Percentiles rank a stretch among this genome's conserved stretches.
These are phyloP conservation scores for Macrosoma leucophasiata DNA, from an alignment of 2,888 invertebrate species.

Conservation along the genomic window DNA sequence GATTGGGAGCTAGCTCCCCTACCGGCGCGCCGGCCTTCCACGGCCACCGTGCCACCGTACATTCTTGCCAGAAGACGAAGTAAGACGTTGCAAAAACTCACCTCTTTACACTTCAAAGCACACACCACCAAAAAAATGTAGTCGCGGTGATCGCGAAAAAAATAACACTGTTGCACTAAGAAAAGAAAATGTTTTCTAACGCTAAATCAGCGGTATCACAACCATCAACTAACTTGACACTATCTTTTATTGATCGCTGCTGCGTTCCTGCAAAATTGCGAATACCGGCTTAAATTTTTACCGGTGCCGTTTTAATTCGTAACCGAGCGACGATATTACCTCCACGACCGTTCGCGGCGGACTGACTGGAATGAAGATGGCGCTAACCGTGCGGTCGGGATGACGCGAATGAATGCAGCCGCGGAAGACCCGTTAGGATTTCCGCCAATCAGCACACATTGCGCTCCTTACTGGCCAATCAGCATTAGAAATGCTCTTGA, in stretches of 20 bases:
- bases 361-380: slow-evolving; percentile 64
- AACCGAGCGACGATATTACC: slow-evolving; percentile 34
- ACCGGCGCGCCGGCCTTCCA: slow-evolving; percentile 37
- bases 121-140: slow-evolving; percentile 59
- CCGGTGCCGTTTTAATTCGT: slow-evolving; percentile 40
- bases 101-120: slow-evolving; percentile 65
- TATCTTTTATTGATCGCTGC: slow-evolving; percentile 33
- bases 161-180: slow-evolving; percentile 59
- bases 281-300: slow-evolving; percentile 38
- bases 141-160: slow-evolving; percentile 62
- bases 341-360: slow-evolving; percentile 63
- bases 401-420: slow-evolving; percentile 56
- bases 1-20: slow-evolving; percentile 60
- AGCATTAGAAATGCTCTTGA: slow-evolving; percentile 25
- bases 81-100: slow-evolving; percentile 66
- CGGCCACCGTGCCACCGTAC: slow-evolving; percentile 31
- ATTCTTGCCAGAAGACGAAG: slow-evolving; percentile 32
- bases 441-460: slow-evolving; percentile 40
- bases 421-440: slow-evolving; percentile 40
- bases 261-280: slow-evolving; percentile 29
- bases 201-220: slow-evolving; percentile 42
- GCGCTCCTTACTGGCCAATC: slow-evolving; percentile 37
- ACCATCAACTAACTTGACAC: slow-evolving; percentile 57
- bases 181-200: slow-evolving; percentile 43
- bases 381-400: slow-evolving; percentile 44